Evolutionary conservation across 1,140 invertebrate genomes (phyloP), one percentile per base, ranked within the genome.

Genomic region (Lepeophtheirus salmonis): DNA sequence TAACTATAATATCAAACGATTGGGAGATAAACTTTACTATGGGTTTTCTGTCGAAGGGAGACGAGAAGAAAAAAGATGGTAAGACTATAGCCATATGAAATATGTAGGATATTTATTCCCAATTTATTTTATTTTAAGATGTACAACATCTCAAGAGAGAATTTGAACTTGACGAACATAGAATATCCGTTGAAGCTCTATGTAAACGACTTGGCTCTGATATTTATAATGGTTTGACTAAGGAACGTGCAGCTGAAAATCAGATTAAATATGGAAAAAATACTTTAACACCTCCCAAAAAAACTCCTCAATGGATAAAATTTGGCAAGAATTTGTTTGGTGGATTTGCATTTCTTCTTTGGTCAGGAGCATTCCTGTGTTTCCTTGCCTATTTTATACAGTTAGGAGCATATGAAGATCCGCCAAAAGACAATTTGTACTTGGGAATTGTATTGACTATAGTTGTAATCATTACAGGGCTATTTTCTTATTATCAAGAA

Each of bases 401-500:
- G 65, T 56, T 67, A 2, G 63, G 65, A 41, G 68, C 68, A 16
- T 65, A 67, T 60, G 70, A 71, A 60, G 69, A 74, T 50, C 65
- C 68, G n/a, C 66, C 68, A 48, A 66, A 67, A 55, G 73, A 75
- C 64, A 74, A 76, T 67, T 78, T 95, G 66, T 96, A 89, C 75
- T 80, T 96, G 68, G 91, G 90, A 69, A 83, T 94, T 72, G 90
- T 95, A 70, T 78, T 96, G 73, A 83, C 88, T 66, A 83, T 83
- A 72, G 91, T 96, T 65, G 91, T 96, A 60, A 86, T 95, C 71
- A 85, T 96, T 66, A 95, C 90, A 67, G 90, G 90, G 70, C 83
- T 89, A 72, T 96, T 96, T 79, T 94, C 91, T 63, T 97, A 95
- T 76, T 95, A 91, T 72, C 91, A 96, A 78, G 90, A 96, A 77